These are phyloP conservation scores for Orgyia antiqua DNA, from an alignment of 2,888 invertebrate genomes.

Conservation along the genomic window DNA sequence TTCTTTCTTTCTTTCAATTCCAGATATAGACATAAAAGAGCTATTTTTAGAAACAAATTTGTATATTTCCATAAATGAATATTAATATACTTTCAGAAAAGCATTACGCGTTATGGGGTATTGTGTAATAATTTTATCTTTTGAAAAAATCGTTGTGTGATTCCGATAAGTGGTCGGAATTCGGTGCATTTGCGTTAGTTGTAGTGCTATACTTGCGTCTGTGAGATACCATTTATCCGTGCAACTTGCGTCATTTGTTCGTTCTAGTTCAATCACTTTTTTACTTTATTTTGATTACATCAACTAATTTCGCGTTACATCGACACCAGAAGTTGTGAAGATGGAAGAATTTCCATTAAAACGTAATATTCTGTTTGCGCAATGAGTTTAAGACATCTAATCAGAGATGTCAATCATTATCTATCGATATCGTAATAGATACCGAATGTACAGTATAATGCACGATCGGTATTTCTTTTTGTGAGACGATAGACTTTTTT, in stretches of 20 bases:
- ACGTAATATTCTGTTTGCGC: slow-evolving; percentile 50
- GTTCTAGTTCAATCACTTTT: slow-evolving; percentile 45
- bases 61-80: too few relatives aligned
- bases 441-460: slow-evolving; percentile 5
- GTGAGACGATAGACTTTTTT: too few relatives aligned
- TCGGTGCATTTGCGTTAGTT: too few relatives aligned
- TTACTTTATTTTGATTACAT: slow-evolving; percentile 55
- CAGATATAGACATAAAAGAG: too few relatives aligned
- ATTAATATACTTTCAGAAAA: too few relatives aligned
- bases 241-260: slow-evolving; percentile 42
- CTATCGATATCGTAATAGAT: slow-evolving; percentile 18
- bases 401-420: slow-evolving; percentile 21
- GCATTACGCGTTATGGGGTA: too few relatives aligned
- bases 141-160: too few relatives aligned
- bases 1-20: too few relatives aligned
- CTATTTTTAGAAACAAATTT: too few relatives aligned
- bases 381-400: slow-evolving; percentile 32
- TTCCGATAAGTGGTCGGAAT: too few relatives aligned
- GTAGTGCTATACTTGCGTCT: slow-evolving; percentile 16
- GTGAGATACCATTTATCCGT: slow-evolving; percentile 35
- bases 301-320: slow-evolving; percentile 57
- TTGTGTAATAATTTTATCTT: too few relatives aligned
- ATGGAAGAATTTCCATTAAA: slow-evolving; percentile 52
- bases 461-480: too few relatives aligned
- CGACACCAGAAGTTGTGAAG: slow-evolving; percentile 42